Evolutionary conservation across 2,797 vertebrate species (phyloP).

Genomic region (Xyrichtys novacula): DNA sequence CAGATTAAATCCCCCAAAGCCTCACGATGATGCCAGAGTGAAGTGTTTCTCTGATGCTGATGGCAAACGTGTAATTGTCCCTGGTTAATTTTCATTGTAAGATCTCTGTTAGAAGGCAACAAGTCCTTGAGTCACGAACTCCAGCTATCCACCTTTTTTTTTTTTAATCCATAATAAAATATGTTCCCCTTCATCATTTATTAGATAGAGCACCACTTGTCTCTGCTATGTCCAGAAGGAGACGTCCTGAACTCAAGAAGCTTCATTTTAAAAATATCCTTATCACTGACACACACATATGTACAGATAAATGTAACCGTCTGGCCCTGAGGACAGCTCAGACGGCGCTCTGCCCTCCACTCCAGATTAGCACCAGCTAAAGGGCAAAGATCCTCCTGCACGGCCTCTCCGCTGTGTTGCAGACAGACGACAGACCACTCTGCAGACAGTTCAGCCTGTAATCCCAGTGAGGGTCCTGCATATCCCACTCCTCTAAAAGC

Average conservation of each 20-base stretch:
- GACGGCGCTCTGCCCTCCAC: conserved; percentile 24
- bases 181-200: conserved; percentile 18
- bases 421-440: conserved; percentile 75
- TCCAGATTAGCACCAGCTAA: conserved; percentile 66
- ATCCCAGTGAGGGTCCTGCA: conserved; percentile 61
- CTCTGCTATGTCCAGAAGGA: conserved; percentile 1
- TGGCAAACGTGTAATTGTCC: conserved; percentile 53
- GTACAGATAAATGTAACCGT: conserved; percentile 44
- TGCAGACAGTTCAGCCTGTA: conserved; percentile 67
- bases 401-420: conserved; percentile 31
- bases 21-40: conserved; percentile 67
- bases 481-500: conserved; percentile 32
- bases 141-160: not conserved
- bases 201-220: conserved; percentile 16
- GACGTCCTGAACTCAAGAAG: conserved; percentile 29
- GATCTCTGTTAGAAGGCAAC: conserved; percentile 56
- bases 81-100: conserved; percentile 41
- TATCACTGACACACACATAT: conserved; percentile 38
- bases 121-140: conserved; percentile 42
- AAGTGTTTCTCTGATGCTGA: conserved; percentile 57
- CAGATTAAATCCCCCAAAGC: conserved; percentile 75
- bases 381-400: conserved; percentile 40
- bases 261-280: conserved; percentile 48
- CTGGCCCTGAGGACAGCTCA: conserved; percentile 34
- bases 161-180: conserved; percentile 36